Percentiles rank a stretch among this genome's conserved stretches.
These are phyloP conservation scores for Osmerus eperlanus DNA, from an alignment of 2,113 vertebrate genomes.

Conservation along the genomic window DNA sequence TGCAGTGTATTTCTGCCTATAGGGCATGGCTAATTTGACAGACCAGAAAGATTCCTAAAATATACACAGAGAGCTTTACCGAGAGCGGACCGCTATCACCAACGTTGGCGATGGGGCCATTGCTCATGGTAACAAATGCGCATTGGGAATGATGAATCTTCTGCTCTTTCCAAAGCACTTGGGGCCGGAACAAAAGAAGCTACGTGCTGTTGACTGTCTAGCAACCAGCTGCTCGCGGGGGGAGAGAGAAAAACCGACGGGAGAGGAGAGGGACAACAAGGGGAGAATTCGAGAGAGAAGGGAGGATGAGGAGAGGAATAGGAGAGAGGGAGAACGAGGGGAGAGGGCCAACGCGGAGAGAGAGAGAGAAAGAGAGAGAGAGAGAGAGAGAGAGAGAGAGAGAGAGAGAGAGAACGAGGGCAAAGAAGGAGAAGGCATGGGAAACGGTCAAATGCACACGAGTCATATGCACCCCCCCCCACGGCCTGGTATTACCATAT, in stretches of 20 bases:
- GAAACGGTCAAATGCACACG: too few relatives aligned
- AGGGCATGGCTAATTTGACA: constrained; percentile 15
- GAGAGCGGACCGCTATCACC: constrained; percentile 22
- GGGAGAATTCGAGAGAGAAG: neutral
- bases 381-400: neutral
- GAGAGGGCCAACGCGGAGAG: neutral
- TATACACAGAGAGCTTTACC: constrained; percentile 1
- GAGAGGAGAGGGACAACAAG: neutral
- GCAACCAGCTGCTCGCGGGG: constrained; percentile 1
- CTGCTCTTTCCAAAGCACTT: constrained; percentile 19
- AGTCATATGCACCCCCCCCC: too few relatives aligned
- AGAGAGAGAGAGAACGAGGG: neutral
- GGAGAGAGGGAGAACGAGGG: neutral
- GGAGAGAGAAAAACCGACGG: constrained; percentile 9
- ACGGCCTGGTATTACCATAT: constrained; percentile 54
- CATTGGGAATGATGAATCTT: constrained; percentile 22
- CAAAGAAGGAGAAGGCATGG: constrained; percentile 33
- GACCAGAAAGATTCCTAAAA: constrained; percentile 11
- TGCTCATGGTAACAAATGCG: constrained; percentile 33
- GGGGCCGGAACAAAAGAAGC: constrained; percentile 17
- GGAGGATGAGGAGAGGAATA: neutral
- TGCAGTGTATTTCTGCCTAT: neutral
- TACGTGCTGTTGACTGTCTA: constrained; percentile 31
- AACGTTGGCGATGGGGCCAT: constrained; percentile 6
- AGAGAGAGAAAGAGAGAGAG: neutral